A percentile compares a stretch with the other conserved stretches of the same genome.
These are phyloP conservation scores for Conchocele bisecta DNA, from an alignment of 2,888 invertebrate genomes.

Conservation along the genomic window DNA sequence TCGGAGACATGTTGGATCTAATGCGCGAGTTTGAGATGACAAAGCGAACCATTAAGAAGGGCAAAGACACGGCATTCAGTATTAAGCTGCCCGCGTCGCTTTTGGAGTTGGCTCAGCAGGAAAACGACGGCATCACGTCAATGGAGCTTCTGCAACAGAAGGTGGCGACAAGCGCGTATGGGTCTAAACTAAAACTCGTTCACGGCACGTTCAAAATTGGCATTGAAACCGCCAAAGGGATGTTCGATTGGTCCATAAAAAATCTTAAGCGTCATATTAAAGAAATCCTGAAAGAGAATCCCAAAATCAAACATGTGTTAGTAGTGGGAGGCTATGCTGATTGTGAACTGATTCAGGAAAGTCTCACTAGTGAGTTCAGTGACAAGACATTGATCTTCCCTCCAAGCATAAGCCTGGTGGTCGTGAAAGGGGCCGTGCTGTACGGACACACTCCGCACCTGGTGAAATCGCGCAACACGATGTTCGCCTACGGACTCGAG, in stretches of 20 bases:
- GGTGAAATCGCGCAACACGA: conserved; percentile 22
- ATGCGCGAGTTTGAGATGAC: conserved; percentile 30
- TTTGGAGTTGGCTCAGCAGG: conserved; percentile 8
- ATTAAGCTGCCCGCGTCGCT: conserved; percentile 26
- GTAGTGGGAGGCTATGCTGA: conserved; percentile 38
- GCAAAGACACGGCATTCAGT: neutral
- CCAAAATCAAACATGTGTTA: conserved; percentile 22
- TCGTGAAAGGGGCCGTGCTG: conserved; percentile 42
- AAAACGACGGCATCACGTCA: conserved; percentile 1
- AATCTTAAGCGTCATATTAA: conserved; percentile 19
- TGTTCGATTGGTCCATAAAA: conserved; percentile 43
- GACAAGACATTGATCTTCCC: conserved; percentile 19
- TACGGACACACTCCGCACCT: conserved; percentile 31
- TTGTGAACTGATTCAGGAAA: conserved; percentile 15
- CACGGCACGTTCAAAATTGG: conserved; percentile 25
- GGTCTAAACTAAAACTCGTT: conserved; percentile 17
- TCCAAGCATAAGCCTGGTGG: conserved; percentile 20
- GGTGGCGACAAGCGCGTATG: neutral
- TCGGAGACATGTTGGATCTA: conserved; percentile 19
- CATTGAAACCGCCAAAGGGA: conserved; percentile 13
- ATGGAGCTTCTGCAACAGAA: neutral
- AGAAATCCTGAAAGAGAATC: conserved; percentile 6
- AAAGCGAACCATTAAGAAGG: neutral
- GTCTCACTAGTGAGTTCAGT: conserved; percentile 10
- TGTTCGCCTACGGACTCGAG: conserved; percentile 48